These are phyloP conservation scores for Aramus guarauna DNA, from an alignment of 2,113 vertebrate species.

Conservation along the genomic window DNA sequence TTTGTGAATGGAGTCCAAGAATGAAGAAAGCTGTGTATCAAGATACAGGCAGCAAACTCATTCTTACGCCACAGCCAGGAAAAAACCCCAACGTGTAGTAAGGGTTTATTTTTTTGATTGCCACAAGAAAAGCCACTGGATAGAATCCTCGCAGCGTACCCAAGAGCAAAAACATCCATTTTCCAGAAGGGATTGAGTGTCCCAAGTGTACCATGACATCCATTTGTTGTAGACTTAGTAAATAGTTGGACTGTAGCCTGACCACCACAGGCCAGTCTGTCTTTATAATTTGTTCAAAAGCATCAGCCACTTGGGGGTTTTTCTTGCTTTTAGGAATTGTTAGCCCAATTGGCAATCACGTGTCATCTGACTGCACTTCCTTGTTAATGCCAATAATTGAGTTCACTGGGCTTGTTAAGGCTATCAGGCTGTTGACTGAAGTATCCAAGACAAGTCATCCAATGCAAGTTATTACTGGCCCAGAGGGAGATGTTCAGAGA, in stretches of 20 bases:
- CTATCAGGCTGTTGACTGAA: background rate
- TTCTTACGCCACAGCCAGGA: background rate
- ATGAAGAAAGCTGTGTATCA: background rate
- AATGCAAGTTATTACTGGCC: background rate
- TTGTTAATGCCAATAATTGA: background rate
- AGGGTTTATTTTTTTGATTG: background rate
- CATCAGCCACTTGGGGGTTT: background rate
- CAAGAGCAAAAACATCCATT: background rate
- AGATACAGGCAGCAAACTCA: background rate
- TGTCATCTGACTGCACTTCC: background rate
- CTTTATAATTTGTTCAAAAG: background rate
- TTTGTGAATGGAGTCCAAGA: background rate
- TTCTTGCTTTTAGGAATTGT: background rate
- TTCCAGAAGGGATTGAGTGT: background rate
- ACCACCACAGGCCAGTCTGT: background rate
- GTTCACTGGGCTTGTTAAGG: background rate
- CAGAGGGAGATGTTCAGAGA: background rate
- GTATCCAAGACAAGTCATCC: background rate
- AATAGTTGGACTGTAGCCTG: background rate
- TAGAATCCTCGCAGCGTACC: background rate
- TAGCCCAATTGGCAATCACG: background rate
- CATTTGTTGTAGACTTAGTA: background rate
- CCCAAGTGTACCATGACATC: background rate
- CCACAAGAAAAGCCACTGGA: background rate
- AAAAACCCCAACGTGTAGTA: background rate